Percentiles rank a stretch among this genome's conserved stretches.
Evolutionary conservation across 1,140 invertebrate species (phyloP).

Genomic region (Caenorhabditis elegans): WBcel235 BX284606.5:6518001-6518500

Average conservation of each 20-base stretch:
- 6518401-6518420: too few species aligned
- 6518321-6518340: background rate
- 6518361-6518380: background rate
- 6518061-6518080: constrained; percentile 20
- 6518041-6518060: too few species aligned
- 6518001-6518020: too few species aligned
- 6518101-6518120: background rate
- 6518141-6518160: background rate
- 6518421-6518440: background rate
- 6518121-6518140: too few species aligned
- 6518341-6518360: background rate
- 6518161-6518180: background rate
- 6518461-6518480: too few species aligned
- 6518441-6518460: too few species aligned
- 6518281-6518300: constrained; percentile 7
- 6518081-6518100: background rate
- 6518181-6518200: background rate
- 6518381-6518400: background rate
- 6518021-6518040: background rate
- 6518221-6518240: constrained; percentile 2
- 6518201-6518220: background rate
- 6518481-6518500: background rate
- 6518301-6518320: constrained; percentile 4
- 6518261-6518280: background rate
- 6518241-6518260: background rate